Evolutionary conservation across 2,888 invertebrate genomes (phyloP).

Genomic region (Cantharis flavilabris): DNA sequence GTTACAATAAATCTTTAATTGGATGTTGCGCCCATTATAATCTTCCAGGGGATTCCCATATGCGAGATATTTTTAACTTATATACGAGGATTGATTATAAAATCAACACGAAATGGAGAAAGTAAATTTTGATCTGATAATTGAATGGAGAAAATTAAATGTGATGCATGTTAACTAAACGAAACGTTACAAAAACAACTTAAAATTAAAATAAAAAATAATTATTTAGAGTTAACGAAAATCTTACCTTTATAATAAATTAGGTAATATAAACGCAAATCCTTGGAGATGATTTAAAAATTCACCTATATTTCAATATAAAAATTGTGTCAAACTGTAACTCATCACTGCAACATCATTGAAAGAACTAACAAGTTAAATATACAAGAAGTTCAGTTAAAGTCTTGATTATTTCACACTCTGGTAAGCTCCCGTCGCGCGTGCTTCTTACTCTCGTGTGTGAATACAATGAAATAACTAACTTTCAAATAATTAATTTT

Average conservation of each 20-base stretch:
- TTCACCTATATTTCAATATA: neutral
- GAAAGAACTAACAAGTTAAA: slow-evolving; percentile 7
- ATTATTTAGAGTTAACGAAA: neutral
- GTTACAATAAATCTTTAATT: too few species aligned
- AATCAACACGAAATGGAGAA: neutral
- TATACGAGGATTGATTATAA: neutral
- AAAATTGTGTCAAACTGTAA: slow-evolving; percentile 3
- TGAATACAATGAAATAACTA: slow-evolving; percentile 2
- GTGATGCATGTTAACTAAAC: neutral
- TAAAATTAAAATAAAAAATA: neutral
- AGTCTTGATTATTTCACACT: slow-evolving; percentile 23
- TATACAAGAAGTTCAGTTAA: slow-evolving; percentile 15
- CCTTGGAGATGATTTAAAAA: neutral
- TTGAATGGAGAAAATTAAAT: neutral
- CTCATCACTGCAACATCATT: neutral
- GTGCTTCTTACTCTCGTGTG: slow-evolving; percentile 2
- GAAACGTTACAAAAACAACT: neutral
- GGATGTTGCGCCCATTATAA: too few species aligned
- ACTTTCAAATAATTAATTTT: neutral
- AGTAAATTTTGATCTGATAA: neutral
- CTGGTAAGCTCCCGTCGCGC: slow-evolving; percentile 27
- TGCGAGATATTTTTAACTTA: neutral
- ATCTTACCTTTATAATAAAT: neutral
- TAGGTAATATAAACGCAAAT: neutral
- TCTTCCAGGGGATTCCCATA: neutral